A percentile compares a stretch with the other conserved stretches of the same genome.
phyloP scores from a whole-genome alignment of 2,113 vertebrate species.

The Chionis minor region DNA sequence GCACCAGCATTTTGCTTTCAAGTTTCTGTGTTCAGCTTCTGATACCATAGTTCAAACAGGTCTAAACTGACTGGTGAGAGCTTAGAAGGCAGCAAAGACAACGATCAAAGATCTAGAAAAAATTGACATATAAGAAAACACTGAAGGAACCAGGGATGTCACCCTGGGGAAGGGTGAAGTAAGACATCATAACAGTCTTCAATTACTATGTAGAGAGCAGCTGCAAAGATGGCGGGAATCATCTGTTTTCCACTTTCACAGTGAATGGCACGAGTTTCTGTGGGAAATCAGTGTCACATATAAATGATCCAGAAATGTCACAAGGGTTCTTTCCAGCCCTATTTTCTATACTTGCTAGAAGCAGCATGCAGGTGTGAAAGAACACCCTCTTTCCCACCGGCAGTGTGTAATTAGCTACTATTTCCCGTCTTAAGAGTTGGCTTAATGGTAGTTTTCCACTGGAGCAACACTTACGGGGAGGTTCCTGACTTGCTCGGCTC shows the following conservation, averaged over 20 bases:
- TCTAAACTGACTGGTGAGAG: background rate
- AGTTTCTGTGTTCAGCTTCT: background rate
- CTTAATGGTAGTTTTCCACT: background rate
- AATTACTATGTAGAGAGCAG: background rate
- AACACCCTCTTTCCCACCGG: background rate
- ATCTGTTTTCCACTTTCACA: background rate
- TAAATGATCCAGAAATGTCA: background rate
- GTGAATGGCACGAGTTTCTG: background rate
- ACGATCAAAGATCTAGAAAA: background rate
- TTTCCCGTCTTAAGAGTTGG: background rate
- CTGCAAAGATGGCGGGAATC: background rate
- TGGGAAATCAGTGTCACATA: background rate
- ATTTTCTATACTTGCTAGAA: background rate
- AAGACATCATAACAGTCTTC: background rate
- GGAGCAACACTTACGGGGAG: background rate
- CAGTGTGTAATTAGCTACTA: background rate
- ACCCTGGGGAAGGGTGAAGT: background rate
- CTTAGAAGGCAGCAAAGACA: background rate
- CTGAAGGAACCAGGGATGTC: background rate
- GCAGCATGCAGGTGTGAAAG: background rate
- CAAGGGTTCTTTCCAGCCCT: background rate
- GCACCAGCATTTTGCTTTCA: background rate
- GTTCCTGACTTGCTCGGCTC: background rate
- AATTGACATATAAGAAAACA: background rate
- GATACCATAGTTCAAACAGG: background rate